Percentiles rank a stretch among this genome's conserved stretches.
phyloP scores from a whole-genome alignment of 2,113 vertebrate species.

The Panthera uncia region DNA sequence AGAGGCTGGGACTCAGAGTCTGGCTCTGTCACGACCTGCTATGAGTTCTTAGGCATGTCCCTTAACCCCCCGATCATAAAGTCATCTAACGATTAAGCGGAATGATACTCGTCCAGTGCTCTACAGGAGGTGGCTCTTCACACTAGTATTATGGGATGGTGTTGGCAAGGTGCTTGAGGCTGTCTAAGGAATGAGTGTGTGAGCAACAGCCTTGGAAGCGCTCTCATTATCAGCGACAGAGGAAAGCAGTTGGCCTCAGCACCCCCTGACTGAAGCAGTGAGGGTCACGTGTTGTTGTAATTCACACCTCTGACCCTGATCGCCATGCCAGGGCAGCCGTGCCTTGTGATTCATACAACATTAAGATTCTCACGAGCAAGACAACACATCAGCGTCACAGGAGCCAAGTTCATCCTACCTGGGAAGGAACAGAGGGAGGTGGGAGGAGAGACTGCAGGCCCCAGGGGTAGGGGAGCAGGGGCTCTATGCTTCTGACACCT shows the following conservation, averaged over 20 bases:
- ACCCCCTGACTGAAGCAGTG: not conserved
- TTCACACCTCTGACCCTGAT: slow-evolving; percentile 55
- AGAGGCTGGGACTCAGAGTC: not conserved
- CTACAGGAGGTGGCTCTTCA: not conserved
- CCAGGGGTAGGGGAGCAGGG: not conserved
- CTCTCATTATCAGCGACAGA: not conserved
- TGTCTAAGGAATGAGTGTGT: not conserved
- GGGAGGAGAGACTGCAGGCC: not conserved
- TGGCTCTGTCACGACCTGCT: not conserved
- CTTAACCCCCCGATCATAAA: not conserved
- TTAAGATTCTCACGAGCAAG: slow-evolving; percentile 58
- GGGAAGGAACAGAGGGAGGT: not conserved
- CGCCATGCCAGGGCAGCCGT: not conserved
- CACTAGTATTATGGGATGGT: not conserved
- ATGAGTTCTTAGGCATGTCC: not conserved
- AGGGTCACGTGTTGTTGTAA: not conserved
- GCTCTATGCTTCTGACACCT: not conserved
- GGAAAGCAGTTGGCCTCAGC: not conserved
- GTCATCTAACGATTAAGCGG: not conserved
- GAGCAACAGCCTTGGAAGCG: not conserved
- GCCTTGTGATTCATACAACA: slow-evolving; percentile 4
- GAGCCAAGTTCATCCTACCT: slow-evolving; percentile 6
- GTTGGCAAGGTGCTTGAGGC: not conserved
- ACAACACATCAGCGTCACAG: not conserved
- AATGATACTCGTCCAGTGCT: not conserved